Conservation (phyloP, 2,113 vertebrate species). For the Crypturellus undulatus region DNA sequence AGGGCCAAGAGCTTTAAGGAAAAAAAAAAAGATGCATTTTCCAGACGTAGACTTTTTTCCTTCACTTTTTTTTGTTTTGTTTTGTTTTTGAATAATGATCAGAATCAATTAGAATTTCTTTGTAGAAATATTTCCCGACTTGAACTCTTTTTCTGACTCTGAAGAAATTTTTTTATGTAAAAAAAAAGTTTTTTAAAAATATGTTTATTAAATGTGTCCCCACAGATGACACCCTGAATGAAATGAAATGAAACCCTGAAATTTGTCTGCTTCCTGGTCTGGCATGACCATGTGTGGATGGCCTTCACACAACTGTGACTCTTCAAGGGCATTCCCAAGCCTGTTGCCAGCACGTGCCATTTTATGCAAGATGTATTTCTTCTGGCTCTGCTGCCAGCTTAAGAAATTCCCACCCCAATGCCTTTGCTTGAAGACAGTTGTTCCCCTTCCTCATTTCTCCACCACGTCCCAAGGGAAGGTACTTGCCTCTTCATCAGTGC, state of each 20-base stretch:
- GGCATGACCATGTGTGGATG: rapidly evolving
- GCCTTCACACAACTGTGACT: neutral
- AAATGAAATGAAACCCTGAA: neutral
- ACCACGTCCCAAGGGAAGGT: neutral
- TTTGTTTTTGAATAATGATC: neutral
- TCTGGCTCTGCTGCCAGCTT: neutral
- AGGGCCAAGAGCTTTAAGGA: neutral
- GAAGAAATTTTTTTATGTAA: neutral
- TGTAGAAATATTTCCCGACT: neutral
- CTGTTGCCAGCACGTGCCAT: neutral
- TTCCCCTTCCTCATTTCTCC: neutral
- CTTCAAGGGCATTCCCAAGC: neutral
- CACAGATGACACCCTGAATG: too few species aligned
- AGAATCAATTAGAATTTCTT: neutral
- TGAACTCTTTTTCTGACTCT: neutral
- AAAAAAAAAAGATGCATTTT: neutral
- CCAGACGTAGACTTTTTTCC: neutral
- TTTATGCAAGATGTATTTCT: neutral
- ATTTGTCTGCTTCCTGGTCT: neutral
- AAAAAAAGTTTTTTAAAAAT: neutral
- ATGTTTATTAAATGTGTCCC: too few species aligned
- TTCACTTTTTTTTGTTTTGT: neutral
- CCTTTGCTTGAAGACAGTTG: neutral
- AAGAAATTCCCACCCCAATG: rapidly evolving
- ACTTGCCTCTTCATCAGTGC: neutral